phyloP scores from a whole-genome alignment of 2,888 invertebrate genomes.

The Lapara coniferarum region DNA sequence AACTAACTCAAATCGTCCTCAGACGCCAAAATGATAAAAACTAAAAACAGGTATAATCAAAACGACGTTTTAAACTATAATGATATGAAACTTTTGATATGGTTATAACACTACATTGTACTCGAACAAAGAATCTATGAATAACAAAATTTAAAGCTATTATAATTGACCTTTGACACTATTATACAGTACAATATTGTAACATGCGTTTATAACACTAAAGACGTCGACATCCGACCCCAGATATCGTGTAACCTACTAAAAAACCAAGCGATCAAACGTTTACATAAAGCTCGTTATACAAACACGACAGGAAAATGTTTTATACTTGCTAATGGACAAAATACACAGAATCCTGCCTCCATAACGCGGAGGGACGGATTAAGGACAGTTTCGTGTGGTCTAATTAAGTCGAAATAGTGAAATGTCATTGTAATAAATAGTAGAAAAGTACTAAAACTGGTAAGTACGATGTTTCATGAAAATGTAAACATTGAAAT shows the following conservation, averaged over 20 bases:
- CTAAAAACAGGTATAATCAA: no score
- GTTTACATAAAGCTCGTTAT: constrained; percentile 29
- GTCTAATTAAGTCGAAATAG: background rate
- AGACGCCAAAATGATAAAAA: no score
- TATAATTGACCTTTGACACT: background rate
- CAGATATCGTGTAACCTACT: constrained; percentile 12
- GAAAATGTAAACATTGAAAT: no score
- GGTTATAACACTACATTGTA: background rate
- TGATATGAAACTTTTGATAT: background rate
- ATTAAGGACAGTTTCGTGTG: background rate
- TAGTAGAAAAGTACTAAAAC: no score
- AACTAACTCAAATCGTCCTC: no score
- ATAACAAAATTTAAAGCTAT: background rate
- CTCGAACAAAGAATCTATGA: background rate
- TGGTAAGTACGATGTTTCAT: no score
- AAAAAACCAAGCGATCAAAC: constrained; percentile 20
- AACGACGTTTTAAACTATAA: no score
- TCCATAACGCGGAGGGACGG: background rate
- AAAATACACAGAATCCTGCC: constrained; percentile 38
- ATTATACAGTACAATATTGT: constrained; percentile 8
- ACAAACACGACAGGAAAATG: constrained; percentile 28
- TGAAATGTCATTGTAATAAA: no score
- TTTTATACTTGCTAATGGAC: constrained; percentile 37
- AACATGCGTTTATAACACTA: background rate
- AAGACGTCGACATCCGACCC: constrained; percentile 13